Evolutionary conservation across 2,797 vertebrate species (phyloP), one percentile per base, ranked within the genome.

Genomic region (Aythya fuligula): DNA sequence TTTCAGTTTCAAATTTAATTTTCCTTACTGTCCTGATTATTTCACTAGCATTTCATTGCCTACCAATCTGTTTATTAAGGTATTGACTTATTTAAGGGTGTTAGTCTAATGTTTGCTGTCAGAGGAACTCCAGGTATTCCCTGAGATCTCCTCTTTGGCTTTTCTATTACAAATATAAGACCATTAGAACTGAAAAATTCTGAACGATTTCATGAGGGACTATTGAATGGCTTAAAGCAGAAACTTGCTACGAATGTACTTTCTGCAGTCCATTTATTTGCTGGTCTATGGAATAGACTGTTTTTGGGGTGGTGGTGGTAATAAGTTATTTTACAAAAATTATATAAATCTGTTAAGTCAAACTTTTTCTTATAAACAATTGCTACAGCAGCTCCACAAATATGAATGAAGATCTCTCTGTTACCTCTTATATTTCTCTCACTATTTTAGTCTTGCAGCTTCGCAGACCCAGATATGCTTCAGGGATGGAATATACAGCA

Each of bases 321-420:
- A 74, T 13, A 95, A 91, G 15, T 19, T 95, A 76, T 83, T 87
- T 88, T 89, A 64, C n/a, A 74, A 74, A 94, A 95, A 69, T 84
- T 60, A 88, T 41, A 75, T 22, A 64, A 56, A 74, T 58, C 75
- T 87, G 49, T 84, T 61, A 88, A 82, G 76, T 85, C 62, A 88
- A 88, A 76, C 36, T 62, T 39, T 53, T 43, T 43, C 95, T 87
- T 38, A 69, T 43, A 75, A 94, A 78, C 8, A 12, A 78, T 30
- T 62, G 53, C 38, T 91, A 71, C 10, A 75, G 28, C 28, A 93
- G 62, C 27, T 89, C 11, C 38, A 51, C 88, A 94, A 67, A 51
- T 39, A 83, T 7, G 1, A 89, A 89, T 85, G 13, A 60, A 92
- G 36, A 72, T 73, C 7, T 66, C 47, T 73, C 85, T 75, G 22